Evolutionary conservation across 2,888 invertebrate genomes (phyloP).

Genomic region (Cepaea hortensis): DNA sequence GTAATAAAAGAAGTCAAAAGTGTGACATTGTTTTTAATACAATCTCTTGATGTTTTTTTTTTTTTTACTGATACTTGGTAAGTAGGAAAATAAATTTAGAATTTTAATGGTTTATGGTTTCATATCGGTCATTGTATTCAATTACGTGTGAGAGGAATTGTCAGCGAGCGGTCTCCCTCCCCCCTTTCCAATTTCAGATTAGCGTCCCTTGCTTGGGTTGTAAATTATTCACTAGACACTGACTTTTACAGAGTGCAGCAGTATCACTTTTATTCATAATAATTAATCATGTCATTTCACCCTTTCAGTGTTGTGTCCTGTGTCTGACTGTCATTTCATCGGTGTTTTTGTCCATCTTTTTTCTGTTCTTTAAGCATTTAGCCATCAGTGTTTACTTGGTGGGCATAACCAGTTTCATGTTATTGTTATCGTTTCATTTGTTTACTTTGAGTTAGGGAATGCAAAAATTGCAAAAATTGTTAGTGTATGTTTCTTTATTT

Average conservation of each 20-base stretch:
- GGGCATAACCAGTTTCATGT: not conserved
- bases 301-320: not conserved
- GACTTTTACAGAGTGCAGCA: slow-evolving; percentile 43
- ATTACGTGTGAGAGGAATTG: too few relatives aligned
- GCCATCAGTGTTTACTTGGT: not conserved
- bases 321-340: not conserved
- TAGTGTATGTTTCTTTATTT: too few relatives aligned
- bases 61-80: too few relatives aligned
- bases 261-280: slow-evolving; percentile 42
- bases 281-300: slow-evolving; percentile 1
- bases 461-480: not conserved
- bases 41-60: too few relatives aligned
- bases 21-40: too few relatives aligned
- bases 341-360: not conserved
- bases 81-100: too few relatives aligned
- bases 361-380: not conserved
- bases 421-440: not conserved
- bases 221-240: slow-evolving; percentile 42
- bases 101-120: too few relatives aligned
- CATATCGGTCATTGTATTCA: too few relatives aligned
- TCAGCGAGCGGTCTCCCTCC: too few relatives aligned
- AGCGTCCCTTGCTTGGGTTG: slow-evolving; percentile 6
- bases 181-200: not conserved
- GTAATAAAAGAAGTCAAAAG: too few relatives aligned
- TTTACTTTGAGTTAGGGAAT: not conserved